A percentile compares a stretch with the other conserved stretches of the same genome.
phyloP scores from a whole-genome alignment of 2,113 vertebrate species.

The Vimba vimba region DNA sequence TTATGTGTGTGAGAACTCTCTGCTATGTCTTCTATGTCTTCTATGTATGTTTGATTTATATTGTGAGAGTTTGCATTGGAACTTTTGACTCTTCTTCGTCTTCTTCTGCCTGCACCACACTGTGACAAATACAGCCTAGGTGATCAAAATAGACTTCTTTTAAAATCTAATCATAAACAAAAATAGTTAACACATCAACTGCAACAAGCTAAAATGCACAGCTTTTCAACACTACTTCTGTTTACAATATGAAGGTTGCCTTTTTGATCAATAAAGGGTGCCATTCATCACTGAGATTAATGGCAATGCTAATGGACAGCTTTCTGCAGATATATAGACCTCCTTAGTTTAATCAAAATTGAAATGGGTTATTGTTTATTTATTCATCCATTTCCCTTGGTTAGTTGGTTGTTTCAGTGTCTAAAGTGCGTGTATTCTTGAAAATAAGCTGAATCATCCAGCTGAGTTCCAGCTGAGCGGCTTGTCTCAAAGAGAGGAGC shows the following conservation, averaged over 20 bases:
- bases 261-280: background rate
- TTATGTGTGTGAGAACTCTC: no score
- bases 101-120: no score
- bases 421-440: background rate
- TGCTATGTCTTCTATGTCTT: no score
- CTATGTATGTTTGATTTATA: no score
- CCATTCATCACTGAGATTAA: background rate
- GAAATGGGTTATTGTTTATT: background rate
- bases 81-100: no score
- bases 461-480: background rate
- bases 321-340: background rate
- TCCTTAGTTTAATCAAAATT: background rate
- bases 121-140: background rate
- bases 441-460: constrained; percentile 9
- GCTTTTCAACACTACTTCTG: background rate
- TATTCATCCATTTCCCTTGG: background rate
- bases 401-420: background rate
- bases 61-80: no score
- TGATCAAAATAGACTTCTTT: background rate
- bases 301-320: background rate
- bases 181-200: background rate
- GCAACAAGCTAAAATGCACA: background rate
- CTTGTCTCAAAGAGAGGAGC: constrained; percentile 3
- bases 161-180: no score
- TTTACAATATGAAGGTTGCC: background rate